phyloP scores from a whole-genome alignment of 1,140 invertebrate genomes.

The Nasonia vitripennis region DNA sequence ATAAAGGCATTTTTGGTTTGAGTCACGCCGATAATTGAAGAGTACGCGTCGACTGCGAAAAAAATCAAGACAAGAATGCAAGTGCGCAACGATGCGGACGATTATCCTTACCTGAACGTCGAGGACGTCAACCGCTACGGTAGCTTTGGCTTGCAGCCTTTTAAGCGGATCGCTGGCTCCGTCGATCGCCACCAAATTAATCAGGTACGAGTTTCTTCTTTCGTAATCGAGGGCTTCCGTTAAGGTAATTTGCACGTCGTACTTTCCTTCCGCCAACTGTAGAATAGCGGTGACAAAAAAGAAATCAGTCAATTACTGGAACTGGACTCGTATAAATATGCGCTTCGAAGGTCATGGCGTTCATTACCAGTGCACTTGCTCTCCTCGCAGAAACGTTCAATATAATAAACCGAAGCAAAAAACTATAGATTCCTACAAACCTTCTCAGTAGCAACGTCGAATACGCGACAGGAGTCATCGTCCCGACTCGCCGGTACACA shows the following conservation, averaged over 20 bases:
- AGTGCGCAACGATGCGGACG: no score
- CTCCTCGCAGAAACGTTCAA: no score
- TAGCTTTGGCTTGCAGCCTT: conserved; percentile 80
- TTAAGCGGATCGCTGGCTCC: conserved; percentile 76
- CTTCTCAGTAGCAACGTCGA: conserved; percentile 79
- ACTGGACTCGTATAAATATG: not conserved
- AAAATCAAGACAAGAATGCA: no score
- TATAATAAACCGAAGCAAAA: not conserved
- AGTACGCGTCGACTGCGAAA: no score
- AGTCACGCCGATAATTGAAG: no score
- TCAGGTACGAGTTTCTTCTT: conserved; percentile 81
- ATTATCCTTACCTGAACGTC: conserved; percentile 80
- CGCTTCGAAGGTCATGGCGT: no score
- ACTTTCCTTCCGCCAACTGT: conserved; percentile 81
- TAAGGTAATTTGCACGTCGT: conserved; percentile 81
- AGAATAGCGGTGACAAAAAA: not conserved
- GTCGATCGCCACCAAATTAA: conserved; percentile 82
- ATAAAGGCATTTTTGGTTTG: not conserved
- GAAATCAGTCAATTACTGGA: not conserved
- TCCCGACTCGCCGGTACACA: conserved; percentile 78
- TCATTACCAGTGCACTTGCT: no score
- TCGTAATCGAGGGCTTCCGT: conserved; percentile 83
- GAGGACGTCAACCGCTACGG: conserved; percentile 83
- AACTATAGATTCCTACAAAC: conserved; percentile 64
- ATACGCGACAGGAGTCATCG: conserved; percentile 82